Conservation (phyloP, 1,140 invertebrate genomes). For the Parapsyche elsis region DNA sequence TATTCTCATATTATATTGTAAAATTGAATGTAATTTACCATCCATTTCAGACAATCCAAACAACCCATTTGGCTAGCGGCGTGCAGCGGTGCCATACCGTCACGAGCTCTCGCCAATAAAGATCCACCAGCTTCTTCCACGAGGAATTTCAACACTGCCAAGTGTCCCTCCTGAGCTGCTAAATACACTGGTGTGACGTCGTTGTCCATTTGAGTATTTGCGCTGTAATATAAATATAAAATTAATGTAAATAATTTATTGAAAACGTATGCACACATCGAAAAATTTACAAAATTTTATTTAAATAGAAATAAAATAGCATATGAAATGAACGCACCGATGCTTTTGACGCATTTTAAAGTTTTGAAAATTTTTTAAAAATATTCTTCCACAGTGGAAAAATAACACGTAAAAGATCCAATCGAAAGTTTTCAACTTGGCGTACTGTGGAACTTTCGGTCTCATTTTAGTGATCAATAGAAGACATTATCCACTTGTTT, state of each 20-base stretch:
- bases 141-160: constrained; percentile 85
- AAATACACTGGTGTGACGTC: constrained; percentile 90
- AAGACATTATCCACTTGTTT: too few relatives aligned
- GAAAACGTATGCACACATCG: not conserved
- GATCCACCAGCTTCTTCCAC: constrained; percentile 83
- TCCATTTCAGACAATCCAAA: constrained; percentile 86
- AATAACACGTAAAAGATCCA: constrained; percentile 13
- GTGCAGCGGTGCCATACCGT: constrained; percentile 90
- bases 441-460: not conserved
- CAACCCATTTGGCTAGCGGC: constrained; percentile 90
- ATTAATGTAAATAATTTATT: not conserved
- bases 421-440: constrained; percentile 6
- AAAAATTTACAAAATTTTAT: not conserved
- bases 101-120: constrained; percentile 79
- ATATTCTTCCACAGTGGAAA: constrained; percentile 7
- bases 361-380: not conserved
- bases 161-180: constrained; percentile 87
- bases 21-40: constrained; percentile 72
- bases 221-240: constrained; percentile 67
- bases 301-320: not conserved
- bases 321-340: not conserved
- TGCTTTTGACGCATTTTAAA: not conserved
- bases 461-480: not conserved
- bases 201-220: constrained; percentile 90
- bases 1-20: not conserved